Evolutionary conservation across 2,888 invertebrate species (phyloP), one percentile per base, ranked within the genome.

Genomic region (Phragmatobia fuliginosa): DNA sequence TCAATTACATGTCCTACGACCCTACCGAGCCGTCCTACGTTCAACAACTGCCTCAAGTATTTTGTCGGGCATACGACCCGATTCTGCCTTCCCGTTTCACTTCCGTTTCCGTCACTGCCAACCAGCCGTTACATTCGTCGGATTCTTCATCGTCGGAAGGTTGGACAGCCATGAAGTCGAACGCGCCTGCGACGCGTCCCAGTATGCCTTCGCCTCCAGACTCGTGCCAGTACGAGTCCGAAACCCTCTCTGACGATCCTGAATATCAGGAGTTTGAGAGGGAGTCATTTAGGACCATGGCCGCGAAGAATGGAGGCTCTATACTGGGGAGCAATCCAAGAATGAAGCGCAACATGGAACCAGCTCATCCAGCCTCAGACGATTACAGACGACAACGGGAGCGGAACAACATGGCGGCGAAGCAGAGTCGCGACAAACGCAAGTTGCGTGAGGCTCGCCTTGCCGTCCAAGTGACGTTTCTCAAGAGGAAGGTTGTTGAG

Each of bases 321-420:
- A 4, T 64, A 3, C 1, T 56, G 0, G 25, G 25, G 1, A 64
- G 10, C 0, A 56, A 64, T 18, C 52, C 64, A 0, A 96, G 97
- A 82, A 97, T 97, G 97, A 93, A 97, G n/a, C 92, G 97, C 71
- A 95, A 94, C 0, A 93, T 94, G 18, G 92, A 92, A 67, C 84
- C 87, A 0, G 84, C 77, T 45, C 83, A 87, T 69, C 76, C 83
- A 5, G 28, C 28, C 89, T 99, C 87, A 97, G 97, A 95, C 98
- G 98, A 21, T 1, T 45, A 45, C 21, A 45, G 45, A 45, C 21
- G 21, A 86, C 96, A 98, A 67, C 94, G 99, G 5, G 96, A 97
- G 77, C 98, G 98, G 87, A 99, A 99, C 89, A 99, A 99, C 89
- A 98, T 97, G 76, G 99, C 99, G 0, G 99, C 99, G 0, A 99